Conservation (phyloP, 2,797 vertebrate species). For the Prionace glauca region DNA sequence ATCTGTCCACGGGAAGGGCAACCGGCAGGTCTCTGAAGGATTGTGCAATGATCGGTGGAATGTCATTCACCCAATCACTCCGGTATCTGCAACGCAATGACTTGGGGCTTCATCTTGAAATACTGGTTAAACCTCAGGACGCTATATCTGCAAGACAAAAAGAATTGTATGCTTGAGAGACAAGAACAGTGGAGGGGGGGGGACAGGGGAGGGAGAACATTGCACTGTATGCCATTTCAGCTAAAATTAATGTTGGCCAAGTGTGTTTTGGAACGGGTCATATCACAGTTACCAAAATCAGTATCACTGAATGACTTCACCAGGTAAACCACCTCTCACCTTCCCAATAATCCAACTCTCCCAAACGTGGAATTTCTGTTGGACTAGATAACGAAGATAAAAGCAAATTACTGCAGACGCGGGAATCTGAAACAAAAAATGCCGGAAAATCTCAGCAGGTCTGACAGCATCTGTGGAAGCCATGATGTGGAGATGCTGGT, state of each 20-base stretch:
- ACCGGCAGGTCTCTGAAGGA: neutral
- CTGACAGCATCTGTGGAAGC: no score
- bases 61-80: slow-evolving; percentile 57
- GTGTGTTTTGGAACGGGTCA: neutral
- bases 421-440: no score
- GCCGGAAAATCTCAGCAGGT: no score
- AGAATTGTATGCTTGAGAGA: neutral
- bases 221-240: neutral
- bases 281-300: neutral
- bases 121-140: slow-evolving; percentile 89
- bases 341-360: neutral
- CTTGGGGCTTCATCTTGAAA: slow-evolving; percentile 84
- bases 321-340: neutral
- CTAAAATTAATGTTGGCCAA: neutral
- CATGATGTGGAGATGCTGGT: no score
- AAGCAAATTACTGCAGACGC: no score
- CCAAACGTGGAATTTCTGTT: neutral
- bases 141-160: slow-evolving; percentile 70
- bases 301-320: neutral
- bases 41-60: neutral
- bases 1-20: neutral
- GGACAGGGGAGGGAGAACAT: neutral
- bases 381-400: neutral
- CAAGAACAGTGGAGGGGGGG: neutral
- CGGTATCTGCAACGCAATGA: slow-evolving; percentile 73